These are phyloP conservation scores for Cheilosia vernalis DNA, from an alignment of 2,888 invertebrate genomes.

Conservation along the genomic window DNA sequence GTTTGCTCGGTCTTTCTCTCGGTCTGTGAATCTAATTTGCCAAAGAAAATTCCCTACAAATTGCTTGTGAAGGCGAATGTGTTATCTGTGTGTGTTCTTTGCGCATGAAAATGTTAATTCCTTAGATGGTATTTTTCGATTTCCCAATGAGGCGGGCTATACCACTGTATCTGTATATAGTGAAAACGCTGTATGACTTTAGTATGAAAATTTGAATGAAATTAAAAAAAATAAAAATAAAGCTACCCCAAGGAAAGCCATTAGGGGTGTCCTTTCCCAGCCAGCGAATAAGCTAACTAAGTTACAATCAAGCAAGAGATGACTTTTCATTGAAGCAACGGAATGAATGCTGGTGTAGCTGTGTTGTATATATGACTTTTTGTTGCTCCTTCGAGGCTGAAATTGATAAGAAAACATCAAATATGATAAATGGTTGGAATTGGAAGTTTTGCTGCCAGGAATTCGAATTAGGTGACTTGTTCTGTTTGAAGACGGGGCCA, in stretches of 20 bases:
- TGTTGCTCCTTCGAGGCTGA: not conserved
- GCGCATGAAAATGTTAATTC: slow-evolving; percentile 37
- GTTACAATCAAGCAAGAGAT: slow-evolving; percentile 1
- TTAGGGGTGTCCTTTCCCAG: slow-evolving; percentile 19
- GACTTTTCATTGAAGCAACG: not conserved
- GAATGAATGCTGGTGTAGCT: not conserved
- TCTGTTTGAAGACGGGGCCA: not conserved
- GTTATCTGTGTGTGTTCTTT: not conserved
- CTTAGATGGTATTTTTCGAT: slow-evolving; percentile 16
- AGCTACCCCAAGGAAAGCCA: slow-evolving; percentile 35
- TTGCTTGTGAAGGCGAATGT: slow-evolving; percentile 26
- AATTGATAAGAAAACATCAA: slow-evolving; percentile 7
- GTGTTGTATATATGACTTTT: not conserved
- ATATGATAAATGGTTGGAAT: slow-evolving; percentile 38
- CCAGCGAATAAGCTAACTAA: not conserved
- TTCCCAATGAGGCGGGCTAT: not conserved
- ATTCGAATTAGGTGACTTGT: slow-evolving; percentile 27
- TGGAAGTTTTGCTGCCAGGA: slow-evolving; percentile 23
- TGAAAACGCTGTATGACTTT: not conserved
- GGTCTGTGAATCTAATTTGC: slow-evolving; percentile 45
- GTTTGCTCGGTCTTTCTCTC: slow-evolving; percentile 28
- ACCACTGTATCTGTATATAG: not conserved
- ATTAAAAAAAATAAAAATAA: slow-evolving; percentile 3
- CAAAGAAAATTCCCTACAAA: slow-evolving; percentile 36
- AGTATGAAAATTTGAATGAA: slow-evolving; percentile 48